phyloP scores from a whole-genome alignment of 2,797 vertebrate species.

The Lophius americanus region DNA sequence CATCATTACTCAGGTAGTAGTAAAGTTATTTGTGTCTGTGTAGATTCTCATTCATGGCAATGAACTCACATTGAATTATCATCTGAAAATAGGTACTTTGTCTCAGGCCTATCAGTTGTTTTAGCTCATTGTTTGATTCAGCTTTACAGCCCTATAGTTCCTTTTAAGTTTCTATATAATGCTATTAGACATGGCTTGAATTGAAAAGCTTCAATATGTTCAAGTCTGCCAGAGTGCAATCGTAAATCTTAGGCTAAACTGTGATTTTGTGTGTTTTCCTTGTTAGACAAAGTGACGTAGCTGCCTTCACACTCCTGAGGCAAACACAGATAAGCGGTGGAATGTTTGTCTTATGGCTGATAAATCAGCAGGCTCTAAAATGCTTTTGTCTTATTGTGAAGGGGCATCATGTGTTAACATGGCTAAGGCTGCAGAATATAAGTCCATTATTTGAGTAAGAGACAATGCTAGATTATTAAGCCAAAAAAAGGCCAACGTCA shows the following conservation, averaged over 20 bases:
- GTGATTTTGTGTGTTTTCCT: slow-evolving; percentile 11
- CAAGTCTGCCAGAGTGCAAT: neutral
- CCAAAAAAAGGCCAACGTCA: neutral
- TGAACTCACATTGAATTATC: too few species aligned
- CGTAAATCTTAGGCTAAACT: slow-evolving; percentile 10
- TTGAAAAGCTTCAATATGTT: neutral
- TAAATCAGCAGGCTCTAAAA: slow-evolving; percentile 64
- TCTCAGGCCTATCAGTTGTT: too few species aligned
- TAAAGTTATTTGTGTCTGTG: too few species aligned
- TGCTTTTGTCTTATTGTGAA: neutral
- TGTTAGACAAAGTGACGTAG: slow-evolving; percentile 21
- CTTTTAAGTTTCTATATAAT: neutral
- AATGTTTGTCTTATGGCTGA: slow-evolving; percentile 78
- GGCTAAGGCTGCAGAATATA: neutral
- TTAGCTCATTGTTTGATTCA: too few species aligned
- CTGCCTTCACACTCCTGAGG: slow-evolving; percentile 28
- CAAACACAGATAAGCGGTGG: slow-evolving; percentile 73
- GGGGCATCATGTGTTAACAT: neutral
- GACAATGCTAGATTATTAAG: neutral
- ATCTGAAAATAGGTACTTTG: too few species aligned
- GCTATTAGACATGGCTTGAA: neutral
- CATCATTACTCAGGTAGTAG: too few species aligned
- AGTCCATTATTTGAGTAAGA: neutral
- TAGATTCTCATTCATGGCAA: too few species aligned
- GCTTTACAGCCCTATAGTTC: too few species aligned